Evolutionary conservation across 2,888 invertebrate genomes (phyloP).

Genomic region (Xylophagus ater): DNA sequence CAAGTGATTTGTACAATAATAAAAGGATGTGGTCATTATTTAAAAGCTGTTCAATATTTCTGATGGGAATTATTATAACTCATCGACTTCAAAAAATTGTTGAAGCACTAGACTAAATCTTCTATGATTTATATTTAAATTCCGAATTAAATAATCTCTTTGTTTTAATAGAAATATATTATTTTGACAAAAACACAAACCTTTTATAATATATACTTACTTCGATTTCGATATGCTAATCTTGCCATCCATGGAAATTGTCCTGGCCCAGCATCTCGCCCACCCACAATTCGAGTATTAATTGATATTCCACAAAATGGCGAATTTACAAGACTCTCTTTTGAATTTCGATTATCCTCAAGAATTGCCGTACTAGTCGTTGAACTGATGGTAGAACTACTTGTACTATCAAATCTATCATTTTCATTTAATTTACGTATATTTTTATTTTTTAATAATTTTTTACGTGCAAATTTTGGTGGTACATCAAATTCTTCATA

Average conservation of each 20-base stretch:
- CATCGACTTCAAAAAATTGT: conserved; percentile 24
- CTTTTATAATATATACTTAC: conserved; percentile 24
- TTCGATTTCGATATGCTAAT: conserved; percentile 35
- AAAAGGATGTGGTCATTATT: conserved; percentile 21
- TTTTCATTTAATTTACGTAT: too few species aligned
- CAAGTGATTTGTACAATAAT: conserved; percentile 14
- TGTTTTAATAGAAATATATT: too few species aligned
- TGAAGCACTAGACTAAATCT: conserved; percentile 7
- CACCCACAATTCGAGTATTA: conserved; percentile 39
- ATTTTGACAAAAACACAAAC: too few species aligned
- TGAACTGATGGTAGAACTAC: too few species aligned
- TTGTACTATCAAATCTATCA: too few species aligned
- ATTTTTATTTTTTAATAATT: too few species aligned
- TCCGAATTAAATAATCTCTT: too few species aligned
- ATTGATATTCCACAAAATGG: conserved; percentile 31
- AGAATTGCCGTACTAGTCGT: too few species aligned
- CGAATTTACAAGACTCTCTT: conserved; percentile 18
- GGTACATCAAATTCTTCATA: conserved; percentile 23
- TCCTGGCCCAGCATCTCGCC: conserved; percentile 39
- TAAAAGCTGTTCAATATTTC: conserved; percentile 24
- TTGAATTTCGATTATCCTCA: conserved; percentile 4
- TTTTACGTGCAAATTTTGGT: too few species aligned
- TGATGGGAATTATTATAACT: conserved; percentile 25
- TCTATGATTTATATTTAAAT: too few species aligned
- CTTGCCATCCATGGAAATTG: conserved; percentile 51